Evolutionary conservation across 2,113 vertebrate genomes (phyloP), one percentile per base, ranked within the genome.

Genomic region (Platichthys flesus): DNA sequence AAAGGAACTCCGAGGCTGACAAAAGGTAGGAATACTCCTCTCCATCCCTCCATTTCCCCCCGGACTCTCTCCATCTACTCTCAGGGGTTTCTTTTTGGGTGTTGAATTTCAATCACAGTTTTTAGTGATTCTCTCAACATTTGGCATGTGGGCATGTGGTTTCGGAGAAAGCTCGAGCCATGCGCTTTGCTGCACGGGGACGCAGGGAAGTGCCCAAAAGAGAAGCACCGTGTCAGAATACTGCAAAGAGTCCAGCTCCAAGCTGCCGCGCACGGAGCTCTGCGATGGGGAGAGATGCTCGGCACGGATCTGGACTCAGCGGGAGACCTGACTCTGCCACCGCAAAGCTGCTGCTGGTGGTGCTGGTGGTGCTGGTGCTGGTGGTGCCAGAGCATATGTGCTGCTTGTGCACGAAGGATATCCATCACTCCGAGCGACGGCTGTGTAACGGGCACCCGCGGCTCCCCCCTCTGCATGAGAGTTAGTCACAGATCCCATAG

Each of bases 1-100:
- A 85, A 78, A 87, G 75, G 79, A 91, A 92, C 85, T 92, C 87
- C 78, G 71, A 71, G 71, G 70, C 72, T 78, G 70, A 75, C 23
- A 51, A 15, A 88, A 90, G 93, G 92, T 93, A 93, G 66, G 90
- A 35, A 54, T 67, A 54, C 28, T 54, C 69, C 47, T 16, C 18
- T 18, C 55, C 1, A 4, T 15, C 10, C 31, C 31, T 31, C 31
- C 6, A 1, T 31, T 31, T 62, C 8, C n/a, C 1, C 12, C 37
- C 52, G 21, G 10, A 56, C 21, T 14, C 60, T 42, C 9, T 35
- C 20, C 24, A 12, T 28, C 47, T 68, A 86, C 71, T 83, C 86
- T 67, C 20, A 7, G 37, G 15, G 57, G 5, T 42, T 8, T 35
- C 4, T 15, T 14, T 15, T 28, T 28, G 26, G 26, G 26, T 13